Evolutionary conservation across 2,113 vertebrate species (phyloP).

Genomic region (Trematomus loennbergii): DNA sequence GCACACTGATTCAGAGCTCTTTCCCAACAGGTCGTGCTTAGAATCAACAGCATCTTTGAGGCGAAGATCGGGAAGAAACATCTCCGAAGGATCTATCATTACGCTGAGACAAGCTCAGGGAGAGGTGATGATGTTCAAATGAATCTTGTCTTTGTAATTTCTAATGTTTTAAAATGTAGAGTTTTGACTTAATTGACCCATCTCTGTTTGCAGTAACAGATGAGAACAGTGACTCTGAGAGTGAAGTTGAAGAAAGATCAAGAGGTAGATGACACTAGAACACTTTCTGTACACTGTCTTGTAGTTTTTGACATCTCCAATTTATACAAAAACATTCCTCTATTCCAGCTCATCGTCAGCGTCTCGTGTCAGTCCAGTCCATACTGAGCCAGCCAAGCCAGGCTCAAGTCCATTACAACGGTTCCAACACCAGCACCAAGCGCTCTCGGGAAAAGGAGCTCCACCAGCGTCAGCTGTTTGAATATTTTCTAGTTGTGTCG

Average conservation of each 20-base stretch:
- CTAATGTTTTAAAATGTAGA: background rate
- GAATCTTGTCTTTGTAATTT: background rate
- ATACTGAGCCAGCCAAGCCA: slow-evolving; percentile 85
- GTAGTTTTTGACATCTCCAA: background rate
- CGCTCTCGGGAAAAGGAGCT: slow-evolving; percentile 82
- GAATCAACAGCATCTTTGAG: slow-evolving; percentile 92
- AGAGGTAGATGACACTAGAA: slow-evolving; percentile 83
- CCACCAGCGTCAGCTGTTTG: slow-evolving; percentile 90
- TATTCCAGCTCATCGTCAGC: slow-evolving; percentile 87
- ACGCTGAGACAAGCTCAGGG: slow-evolving; percentile 89
- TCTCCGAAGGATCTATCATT: slow-evolving; percentile 90
- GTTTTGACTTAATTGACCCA: background rate
- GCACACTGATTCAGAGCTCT: background rate
- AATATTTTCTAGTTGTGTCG: slow-evolving; percentile 92
- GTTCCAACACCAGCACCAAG: slow-evolving; percentile 5
- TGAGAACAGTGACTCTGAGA: slow-evolving; percentile 94
- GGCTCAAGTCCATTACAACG: slow-evolving; percentile 40
- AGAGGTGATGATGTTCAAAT: slow-evolving; percentile 83
- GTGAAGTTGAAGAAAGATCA: slow-evolving; percentile 90
- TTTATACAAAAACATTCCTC: background rate
- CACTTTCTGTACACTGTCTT: background rate
- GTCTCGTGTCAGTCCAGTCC: slow-evolving; percentile 89
- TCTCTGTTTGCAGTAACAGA: slow-evolving; percentile 85
- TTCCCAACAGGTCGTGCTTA: slow-evolving; percentile 85
- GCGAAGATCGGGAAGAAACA: slow-evolving; percentile 90